A percentile compares a stretch with the other conserved stretches of the same genome.
These are phyloP conservation scores for Syrrhaptes paradoxus DNA, from an alignment of 2,113 vertebrate species.

Conservation along the genomic window DNA sequence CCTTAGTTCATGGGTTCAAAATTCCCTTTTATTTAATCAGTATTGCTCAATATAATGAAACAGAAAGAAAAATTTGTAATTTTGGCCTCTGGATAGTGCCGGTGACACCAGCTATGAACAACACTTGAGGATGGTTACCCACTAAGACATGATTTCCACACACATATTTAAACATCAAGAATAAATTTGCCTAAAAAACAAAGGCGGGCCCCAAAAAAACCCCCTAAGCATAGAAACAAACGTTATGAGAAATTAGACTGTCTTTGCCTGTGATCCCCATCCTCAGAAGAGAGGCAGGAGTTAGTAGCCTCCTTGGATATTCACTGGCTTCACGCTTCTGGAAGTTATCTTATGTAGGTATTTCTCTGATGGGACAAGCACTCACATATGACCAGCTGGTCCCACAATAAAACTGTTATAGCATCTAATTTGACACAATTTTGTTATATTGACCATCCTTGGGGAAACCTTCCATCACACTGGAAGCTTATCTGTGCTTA, in stretches of 20 bases:
- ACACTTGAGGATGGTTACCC: background rate
- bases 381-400: background rate
- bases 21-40: background rate
- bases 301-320: background rate
- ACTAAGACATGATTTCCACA: background rate
- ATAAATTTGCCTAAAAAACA: background rate
- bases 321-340: background rate
- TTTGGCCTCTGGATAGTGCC: background rate
- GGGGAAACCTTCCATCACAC: background rate
- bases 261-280: background rate
- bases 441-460: background rate
- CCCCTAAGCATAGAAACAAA: background rate
- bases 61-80: background rate
- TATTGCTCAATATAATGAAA: background rate
- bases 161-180: background rate
- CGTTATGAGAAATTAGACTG: background rate
- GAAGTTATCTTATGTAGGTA: background rate
- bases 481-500: background rate
- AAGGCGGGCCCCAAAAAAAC: no score
- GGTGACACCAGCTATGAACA: background rate
- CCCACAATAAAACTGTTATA: background rate
- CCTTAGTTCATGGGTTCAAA: rapidly evolving
- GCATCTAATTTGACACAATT: background rate
- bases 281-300: background rate
- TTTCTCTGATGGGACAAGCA: background rate